A percentile compares a stretch with the other conserved stretches of the same genome.
Conservation (phyloP, 2,797 vertebrate species). For the Melanotaenia pygmaea region DNA sequence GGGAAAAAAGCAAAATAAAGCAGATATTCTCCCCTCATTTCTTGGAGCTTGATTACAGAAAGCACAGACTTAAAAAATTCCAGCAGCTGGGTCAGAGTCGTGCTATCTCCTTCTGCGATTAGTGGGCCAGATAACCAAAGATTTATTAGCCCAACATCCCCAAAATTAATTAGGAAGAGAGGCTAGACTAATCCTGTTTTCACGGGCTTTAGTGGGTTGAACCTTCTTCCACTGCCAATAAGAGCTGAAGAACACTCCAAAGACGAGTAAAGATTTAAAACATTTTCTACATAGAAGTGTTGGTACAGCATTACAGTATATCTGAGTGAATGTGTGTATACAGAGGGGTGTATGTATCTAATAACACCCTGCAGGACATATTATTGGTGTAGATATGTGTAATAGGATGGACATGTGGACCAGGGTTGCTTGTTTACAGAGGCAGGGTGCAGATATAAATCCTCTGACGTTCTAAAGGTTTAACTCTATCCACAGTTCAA, state of each 20-base stretch:
- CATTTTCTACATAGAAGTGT: constrained; percentile 41
- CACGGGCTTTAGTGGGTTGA: constrained; percentile 69
- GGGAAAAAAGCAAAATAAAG: constrained; percentile 66
- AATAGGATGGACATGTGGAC: constrained; percentile 31
- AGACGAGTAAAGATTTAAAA: constrained; percentile 65
- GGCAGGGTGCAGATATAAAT: constrained; percentile 56
- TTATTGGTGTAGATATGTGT: constrained; percentile 22
- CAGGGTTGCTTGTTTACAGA: constrained; percentile 44
- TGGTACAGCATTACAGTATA: constrained; percentile 27
- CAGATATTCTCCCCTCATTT: constrained; percentile 63
- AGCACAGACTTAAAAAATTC: constrained; percentile 69
- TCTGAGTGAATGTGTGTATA: constrained; percentile 17
- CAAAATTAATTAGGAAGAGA: constrained; percentile 80
- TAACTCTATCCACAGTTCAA: constrained; percentile 74
- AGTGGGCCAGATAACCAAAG: constrained; percentile 76
- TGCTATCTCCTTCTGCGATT: constrained; percentile 74
- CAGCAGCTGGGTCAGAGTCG: constrained; percentile 61
- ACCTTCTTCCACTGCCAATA: constrained; percentile 50
- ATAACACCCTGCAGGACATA: constrained; percentile 17
- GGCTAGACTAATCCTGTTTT: constrained; percentile 79
- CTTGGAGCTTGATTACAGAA: constrained; percentile 68
- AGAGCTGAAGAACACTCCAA: constrained; percentile 63
- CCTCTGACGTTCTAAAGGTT: constrained; percentile 63
- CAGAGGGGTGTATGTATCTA: neutral
- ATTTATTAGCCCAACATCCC: constrained; percentile 81